Conservation (phyloP, 2,888 invertebrate genomes). For the Cybosia mesomella region DNA sequence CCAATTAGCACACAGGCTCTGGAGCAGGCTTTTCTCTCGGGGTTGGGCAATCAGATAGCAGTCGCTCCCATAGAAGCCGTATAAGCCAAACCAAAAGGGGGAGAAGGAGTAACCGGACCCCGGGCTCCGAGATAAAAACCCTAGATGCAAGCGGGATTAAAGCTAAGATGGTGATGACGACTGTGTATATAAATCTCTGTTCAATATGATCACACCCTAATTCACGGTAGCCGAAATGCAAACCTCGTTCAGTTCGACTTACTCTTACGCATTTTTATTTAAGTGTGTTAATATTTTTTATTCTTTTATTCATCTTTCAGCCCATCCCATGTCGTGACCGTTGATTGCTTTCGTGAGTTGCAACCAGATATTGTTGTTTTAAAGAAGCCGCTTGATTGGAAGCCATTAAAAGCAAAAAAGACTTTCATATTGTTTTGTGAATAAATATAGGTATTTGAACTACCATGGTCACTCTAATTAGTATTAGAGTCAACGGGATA, state of each 20-base stretch:
- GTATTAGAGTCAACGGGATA: too few species aligned
- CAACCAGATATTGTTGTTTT: conserved; percentile 74
- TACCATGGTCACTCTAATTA: too few species aligned
- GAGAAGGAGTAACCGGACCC: too few species aligned
- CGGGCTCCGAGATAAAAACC: too few species aligned
- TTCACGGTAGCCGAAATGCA: conserved; percentile 70
- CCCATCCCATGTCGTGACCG: conserved; percentile 61
- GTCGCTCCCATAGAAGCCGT: too few species aligned
- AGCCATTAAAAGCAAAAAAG: conserved; percentile 64
- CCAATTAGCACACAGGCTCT: too few species aligned
- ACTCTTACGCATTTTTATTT: conserved; percentile 58
- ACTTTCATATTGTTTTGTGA: conserved; percentile 42
- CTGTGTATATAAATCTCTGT: not conserved
- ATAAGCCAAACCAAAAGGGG: too few species aligned
- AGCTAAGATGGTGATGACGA: too few species aligned
- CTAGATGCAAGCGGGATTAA: too few species aligned
- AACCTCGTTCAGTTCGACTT: conserved; percentile 55
- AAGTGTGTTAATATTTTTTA: conserved; percentile 48
- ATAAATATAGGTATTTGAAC: not conserved
- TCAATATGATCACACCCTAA: conserved; percentile 25
- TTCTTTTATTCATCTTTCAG: conserved; percentile 51
- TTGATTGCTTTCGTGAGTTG: conserved; percentile 81
- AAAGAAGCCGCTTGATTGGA: conserved; percentile 73
- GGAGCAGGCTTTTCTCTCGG: too few species aligned
- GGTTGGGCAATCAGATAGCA: too few species aligned